Conservation (phyloP, 2,113 vertebrate genomes). For the Zonotrichia leucophrys region DNA sequence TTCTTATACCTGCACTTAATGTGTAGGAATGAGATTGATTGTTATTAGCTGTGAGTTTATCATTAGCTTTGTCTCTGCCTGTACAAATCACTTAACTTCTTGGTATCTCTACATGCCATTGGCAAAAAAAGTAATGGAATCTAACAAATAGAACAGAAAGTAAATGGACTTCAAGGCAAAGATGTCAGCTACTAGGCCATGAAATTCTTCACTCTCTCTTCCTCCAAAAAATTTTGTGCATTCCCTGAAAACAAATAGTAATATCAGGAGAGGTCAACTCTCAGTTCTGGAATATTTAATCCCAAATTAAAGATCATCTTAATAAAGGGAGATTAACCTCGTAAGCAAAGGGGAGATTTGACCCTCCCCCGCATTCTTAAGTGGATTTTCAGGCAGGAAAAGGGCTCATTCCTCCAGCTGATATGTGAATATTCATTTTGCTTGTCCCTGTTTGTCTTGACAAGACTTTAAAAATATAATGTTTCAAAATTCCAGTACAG, state of each 20-base stretch:
- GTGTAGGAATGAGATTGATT: background rate
- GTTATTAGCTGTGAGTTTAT: background rate
- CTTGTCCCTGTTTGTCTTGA: background rate
- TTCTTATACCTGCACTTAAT: background rate
- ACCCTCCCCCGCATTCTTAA: background rate
- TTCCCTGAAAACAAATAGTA: background rate
- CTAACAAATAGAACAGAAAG: background rate
- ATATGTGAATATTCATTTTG: background rate
- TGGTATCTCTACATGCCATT: background rate
- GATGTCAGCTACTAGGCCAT: background rate
- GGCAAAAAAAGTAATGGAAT: fast-evolving
- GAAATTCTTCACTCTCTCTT: background rate
- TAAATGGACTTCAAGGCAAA: background rate
- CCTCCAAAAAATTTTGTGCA: background rate
- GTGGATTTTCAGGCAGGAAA: background rate
- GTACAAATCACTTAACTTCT: background rate
- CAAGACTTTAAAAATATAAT: background rate
- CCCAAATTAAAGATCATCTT: background rate
- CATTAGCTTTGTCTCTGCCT: background rate
- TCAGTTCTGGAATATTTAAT: background rate
- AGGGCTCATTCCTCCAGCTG: background rate
- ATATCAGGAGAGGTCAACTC: background rate
- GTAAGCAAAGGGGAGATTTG: background rate
- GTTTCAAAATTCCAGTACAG: background rate
- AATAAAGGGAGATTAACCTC: background rate